These are phyloP conservation scores for Cariama cristata DNA, from an alignment of 2,113 vertebrate genomes.

Conservation along the genomic window DNA sequence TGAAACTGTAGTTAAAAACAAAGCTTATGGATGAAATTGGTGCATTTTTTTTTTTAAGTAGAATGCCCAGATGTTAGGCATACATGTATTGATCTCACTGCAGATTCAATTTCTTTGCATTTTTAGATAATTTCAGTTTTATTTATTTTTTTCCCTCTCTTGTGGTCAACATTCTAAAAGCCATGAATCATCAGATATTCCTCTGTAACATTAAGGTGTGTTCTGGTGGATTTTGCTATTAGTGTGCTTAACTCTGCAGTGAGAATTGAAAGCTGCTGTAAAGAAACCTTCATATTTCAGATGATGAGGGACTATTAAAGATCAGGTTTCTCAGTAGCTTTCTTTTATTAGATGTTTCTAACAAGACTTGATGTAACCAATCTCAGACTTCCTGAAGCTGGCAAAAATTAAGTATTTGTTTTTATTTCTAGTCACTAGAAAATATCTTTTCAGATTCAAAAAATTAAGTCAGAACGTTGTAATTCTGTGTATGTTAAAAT, in stretches of 20 bases:
- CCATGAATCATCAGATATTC: neutral
- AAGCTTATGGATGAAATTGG: neutral
- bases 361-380: neutral
- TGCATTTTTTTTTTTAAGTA: neutral
- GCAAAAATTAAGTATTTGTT: neutral
- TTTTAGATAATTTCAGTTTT: neutral
- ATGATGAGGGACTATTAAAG: neutral
- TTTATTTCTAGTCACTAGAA: neutral
- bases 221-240: neutral
- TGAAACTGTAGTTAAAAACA: neutral
- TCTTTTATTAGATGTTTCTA: neutral
- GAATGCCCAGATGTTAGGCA: neutral
- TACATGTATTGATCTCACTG: neutral
- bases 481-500: neutral
- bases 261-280: neutral
- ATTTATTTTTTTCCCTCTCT: neutral
- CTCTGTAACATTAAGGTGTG: neutral
- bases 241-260: neutral
- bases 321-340: neutral
- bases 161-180: neutral
- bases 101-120: neutral
- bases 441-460: neutral
- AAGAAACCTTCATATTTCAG: neutral
- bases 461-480: neutral
- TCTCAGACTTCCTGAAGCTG: neutral